Evolutionary conservation across 2,888 invertebrate genomes (phyloP), one percentile per base, ranked within the genome.

Genomic region (Escarpia spicata): DNA sequence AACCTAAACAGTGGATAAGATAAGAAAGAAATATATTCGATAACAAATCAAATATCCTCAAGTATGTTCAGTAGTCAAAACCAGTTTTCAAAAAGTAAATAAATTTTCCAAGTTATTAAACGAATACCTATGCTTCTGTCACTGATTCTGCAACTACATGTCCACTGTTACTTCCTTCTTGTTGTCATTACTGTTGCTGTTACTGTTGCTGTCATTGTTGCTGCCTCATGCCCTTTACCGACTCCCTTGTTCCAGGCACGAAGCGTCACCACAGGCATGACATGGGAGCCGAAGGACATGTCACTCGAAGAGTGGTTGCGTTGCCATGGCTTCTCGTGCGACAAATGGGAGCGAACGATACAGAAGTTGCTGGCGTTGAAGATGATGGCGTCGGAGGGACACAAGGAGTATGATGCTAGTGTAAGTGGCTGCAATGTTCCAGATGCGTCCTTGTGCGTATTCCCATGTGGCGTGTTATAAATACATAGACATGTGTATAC

Each of bases 251-350:
- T 75, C 26, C 75, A 75, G 75, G 75, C 75, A 26, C 19, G 26
- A 75, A 26, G 26, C 26, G 26, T 26, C 26, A 3, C 75, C 19
- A 75, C 6, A 19, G 19, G 19, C 19, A 19, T 19, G 6, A 75
- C n/a, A n/a, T 75, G 75, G 75, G n/a, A 19, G 75, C 91, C 91
- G 43, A 91, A n/a, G 15, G 31, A 26, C 15, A 26, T 31, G 37
- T 26, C 43, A 43, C 91, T 43, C 15, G 91, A 91, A 19, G 91
- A 0, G 19, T 91, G 91, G 91, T 4, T 91, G 43, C 43, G 44
- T 43, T 91, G 91, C n/a, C 91, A 91, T 44, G 91, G 91, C 15
- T 43, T 91, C 43, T 19, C 43, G 43, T 91, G 91, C 91, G 91
- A 15, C 91, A 15, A 91, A 8, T 91, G 91, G 91, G 91, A 91